Evolutionary conservation across 2,888 invertebrate species (phyloP).

Genomic region (Biston betularia): DNA sequence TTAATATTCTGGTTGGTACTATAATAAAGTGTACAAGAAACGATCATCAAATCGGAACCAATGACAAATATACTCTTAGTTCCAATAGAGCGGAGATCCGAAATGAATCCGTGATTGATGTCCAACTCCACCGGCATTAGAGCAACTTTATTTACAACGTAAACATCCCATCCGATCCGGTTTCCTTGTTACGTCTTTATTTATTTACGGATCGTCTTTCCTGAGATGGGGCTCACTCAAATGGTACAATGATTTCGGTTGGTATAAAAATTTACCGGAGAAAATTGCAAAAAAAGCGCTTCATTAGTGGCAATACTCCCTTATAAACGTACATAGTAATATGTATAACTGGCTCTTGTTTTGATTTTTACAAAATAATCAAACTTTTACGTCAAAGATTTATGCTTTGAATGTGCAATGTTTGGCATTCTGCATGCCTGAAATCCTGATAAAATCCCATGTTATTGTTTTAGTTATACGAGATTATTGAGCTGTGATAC

Average conservation of each 20-base stretch:
- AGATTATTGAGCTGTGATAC: too few relatives aligned
- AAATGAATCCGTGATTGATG: constrained; percentile 57
- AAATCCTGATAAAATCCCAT: too few relatives aligned
- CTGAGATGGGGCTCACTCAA: constrained; percentile 24
- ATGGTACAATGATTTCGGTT: constrained; percentile 17
- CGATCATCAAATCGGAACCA: not conserved
- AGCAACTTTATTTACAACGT: constrained; percentile 45
- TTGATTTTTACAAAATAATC: too few relatives aligned
- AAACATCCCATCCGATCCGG: constrained; percentile 33
- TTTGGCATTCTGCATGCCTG: too few relatives aligned
- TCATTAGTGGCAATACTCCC: not conserved
- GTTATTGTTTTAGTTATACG: too few relatives aligned
- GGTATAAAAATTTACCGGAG: not conserved
- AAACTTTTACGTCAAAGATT: too few relatives aligned
- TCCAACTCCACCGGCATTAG: constrained; percentile 26
- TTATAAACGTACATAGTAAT: too few relatives aligned
- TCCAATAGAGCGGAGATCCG: constrained; percentile 31
- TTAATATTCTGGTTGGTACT: not conserved
- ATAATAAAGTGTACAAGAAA: not conserved
- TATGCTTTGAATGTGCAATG: too few relatives aligned
- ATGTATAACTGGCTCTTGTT: too few relatives aligned
- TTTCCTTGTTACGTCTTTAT: constrained; percentile 35
- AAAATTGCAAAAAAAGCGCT: not conserved
- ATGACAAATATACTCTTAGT: constrained; percentile 29
- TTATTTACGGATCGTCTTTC: constrained; percentile 33